Evolutionary conservation across 2,797 vertebrate genomes (phyloP), one percentile per base, ranked within the genome.

Genomic region (Lophotriccus pileatus): DNA sequence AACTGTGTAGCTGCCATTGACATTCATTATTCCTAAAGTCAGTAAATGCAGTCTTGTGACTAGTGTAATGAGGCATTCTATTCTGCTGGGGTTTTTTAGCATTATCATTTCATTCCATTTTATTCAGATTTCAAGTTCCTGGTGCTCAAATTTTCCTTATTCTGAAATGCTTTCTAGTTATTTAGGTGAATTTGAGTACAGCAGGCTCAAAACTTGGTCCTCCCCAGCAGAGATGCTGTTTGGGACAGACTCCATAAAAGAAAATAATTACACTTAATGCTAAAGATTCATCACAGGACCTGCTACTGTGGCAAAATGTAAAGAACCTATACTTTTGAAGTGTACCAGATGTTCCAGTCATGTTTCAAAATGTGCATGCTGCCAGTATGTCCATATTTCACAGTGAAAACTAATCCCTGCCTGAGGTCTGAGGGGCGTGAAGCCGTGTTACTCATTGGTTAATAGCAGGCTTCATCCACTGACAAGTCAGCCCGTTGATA

Each of bases 401-500:
- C 55, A 80, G 53, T 10, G 47, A 74, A 93, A 89, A 56, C 52
- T 63, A 36, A 89, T 77, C 64, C 21, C 64, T 67, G 36, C 60
- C 56, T 39, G 15, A 68, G 75, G 67, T 88, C 86, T 68, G 67
- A 73, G 72, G 73, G 81, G 60, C 0, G 0, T 68, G 68, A 74
- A 87, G 32, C 56, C 34, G 3, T 41, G 60, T 87, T 93, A 79
- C 70, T 95, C 43, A 15, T 68, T 89, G 84, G 75, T 72, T 95
- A 95, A 90, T 94, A 89, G 90, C 88, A 89, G 86, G 56, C 84
- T 96, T 87, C 75, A 85, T 36, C 80, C 55, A 6, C 70, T 90
- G 93, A 82, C 86, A 95, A 92, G 70, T 89, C 86, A 90, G 44
- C 32, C 70, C 30, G 5, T 19, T 82, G 90, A 94, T 67, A 93